Conservation (phyloP, 2,888 invertebrate species). For the Oxycera nigricornis region DNA sequence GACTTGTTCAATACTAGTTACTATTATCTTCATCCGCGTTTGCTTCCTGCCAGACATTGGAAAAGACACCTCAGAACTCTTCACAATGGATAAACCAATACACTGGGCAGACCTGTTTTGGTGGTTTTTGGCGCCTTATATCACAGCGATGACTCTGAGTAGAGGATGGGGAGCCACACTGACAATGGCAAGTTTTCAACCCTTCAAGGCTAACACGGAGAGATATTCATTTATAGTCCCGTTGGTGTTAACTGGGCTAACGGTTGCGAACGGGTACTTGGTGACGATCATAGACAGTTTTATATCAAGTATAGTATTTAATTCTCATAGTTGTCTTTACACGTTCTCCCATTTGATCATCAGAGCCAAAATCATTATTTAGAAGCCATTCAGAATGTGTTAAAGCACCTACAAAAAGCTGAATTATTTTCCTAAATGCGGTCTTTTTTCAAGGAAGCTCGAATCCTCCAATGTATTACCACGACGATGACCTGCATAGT, state of each 20-base stretch:
- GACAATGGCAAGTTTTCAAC: slow-evolving; percentile 83
- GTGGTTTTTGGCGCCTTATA: neutral
- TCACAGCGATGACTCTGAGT: slow-evolving; percentile 76
- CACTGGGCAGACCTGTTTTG: neutral
- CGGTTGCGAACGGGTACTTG: neutral
- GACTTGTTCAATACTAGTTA: neutral
- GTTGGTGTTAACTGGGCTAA: neutral
- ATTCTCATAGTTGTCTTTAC: no score
- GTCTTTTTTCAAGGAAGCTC: no score
- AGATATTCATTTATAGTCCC: slow-evolving; percentile 50
- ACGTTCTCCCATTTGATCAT: no score
- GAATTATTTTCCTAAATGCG: no score
- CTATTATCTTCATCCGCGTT: neutral
- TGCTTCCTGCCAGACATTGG: neutral
- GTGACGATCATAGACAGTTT: neutral
- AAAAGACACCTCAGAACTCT: neutral
- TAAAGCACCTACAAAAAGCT: no score
- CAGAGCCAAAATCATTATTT: no score
- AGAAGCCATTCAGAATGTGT: no score
- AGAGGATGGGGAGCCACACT: slow-evolving; percentile 84
- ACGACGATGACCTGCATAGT: no score
- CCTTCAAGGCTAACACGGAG: slow-evolving; percentile 74
- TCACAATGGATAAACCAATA: neutral
- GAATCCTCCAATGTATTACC: neutral
- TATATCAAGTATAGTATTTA: neutral